Evolutionary conservation across 1,140 invertebrate species (phyloP), one percentile per base, ranked within the genome.

Genomic region (Bombus cullumanus): DNA sequence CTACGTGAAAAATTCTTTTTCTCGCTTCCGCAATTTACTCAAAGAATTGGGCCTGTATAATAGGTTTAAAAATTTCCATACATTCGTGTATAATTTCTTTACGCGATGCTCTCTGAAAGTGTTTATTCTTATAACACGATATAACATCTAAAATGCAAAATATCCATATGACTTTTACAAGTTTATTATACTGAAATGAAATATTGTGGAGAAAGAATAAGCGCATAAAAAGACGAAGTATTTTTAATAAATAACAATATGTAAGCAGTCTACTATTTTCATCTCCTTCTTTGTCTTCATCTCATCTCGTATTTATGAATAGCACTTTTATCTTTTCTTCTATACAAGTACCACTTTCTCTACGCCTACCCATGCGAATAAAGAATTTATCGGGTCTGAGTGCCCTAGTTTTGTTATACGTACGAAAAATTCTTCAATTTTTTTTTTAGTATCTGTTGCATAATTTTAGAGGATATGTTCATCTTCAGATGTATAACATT

Each of bases 281-380:
- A 37, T 53, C 22, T 13, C 2, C 13, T 37, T 12, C 31, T 57
- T 15, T 15, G 18, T 37, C n/a, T 57, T 75, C 31, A 12, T 28
- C 25, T 5, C 18, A 53, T 75, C 43, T 34, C 8, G 22, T 47
- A 75, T 74, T 74, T 28, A 47, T 34, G 43, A 43, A 57, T 39
- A 64, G 25, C 68, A 57, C 68, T 74, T 59, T 64, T 73, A 69
- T 43, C 75, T n/a, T 34, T 47, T 34, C 79, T 86, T 62, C 69
- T 34, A n/a, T 25, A 10, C 25, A 62, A 57, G 66, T 47, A n/a
- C 77, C 75, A 59, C 85, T 28, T 22, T 43, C 57, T n/a, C 73
- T 37, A 31, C 12, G 10, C 8, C 8, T 9, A 47, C 6, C 5
- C 34, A 57, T 8, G 31, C 31, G 43, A 57, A 28, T 75, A 37